Conservation (phyloP, 2,888 invertebrate species). For the Cephus rjabovi region DNA sequence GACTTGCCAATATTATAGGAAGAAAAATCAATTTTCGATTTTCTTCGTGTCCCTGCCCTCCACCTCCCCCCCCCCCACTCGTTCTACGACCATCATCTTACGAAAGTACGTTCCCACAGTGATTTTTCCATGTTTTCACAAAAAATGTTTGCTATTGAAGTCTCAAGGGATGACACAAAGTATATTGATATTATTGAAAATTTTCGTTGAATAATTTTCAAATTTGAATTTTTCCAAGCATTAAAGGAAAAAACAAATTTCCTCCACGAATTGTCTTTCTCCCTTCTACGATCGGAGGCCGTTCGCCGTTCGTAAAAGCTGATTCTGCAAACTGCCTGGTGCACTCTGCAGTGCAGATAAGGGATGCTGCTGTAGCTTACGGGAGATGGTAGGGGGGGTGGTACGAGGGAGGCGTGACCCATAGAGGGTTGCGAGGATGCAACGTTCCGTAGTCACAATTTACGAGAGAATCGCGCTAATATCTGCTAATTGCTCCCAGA, state of each 20-base stretch:
- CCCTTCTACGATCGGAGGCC: background rate
- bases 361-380: conserved; percentile 24
- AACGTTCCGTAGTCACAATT: conserved; percentile 1
- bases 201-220: background rate
- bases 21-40: conserved; percentile 24
- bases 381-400: conserved; percentile 2
- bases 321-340: conserved; percentile 20
- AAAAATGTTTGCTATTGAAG: background rate
- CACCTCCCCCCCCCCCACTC: background rate
- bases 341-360: conserved; percentile 45
- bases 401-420: background rate
- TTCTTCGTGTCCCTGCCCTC: conserved; percentile 26
- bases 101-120: background rate
- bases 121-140: background rate
- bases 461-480: conserved; percentile 12
- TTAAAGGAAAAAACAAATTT: background rate
- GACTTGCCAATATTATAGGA: background rate
- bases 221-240: background rate
- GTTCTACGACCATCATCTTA: background rate
- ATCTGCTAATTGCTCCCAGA: conserved; percentile 12
- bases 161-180: background rate
- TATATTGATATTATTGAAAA: background rate
- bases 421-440: conserved; percentile 11
- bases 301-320: background rate
- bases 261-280: background rate